These are phyloP conservation scores for Peucedramus taeniatus DNA, from an alignment of 2,113 vertebrate genomes.

Conservation along the genomic window DNA sequence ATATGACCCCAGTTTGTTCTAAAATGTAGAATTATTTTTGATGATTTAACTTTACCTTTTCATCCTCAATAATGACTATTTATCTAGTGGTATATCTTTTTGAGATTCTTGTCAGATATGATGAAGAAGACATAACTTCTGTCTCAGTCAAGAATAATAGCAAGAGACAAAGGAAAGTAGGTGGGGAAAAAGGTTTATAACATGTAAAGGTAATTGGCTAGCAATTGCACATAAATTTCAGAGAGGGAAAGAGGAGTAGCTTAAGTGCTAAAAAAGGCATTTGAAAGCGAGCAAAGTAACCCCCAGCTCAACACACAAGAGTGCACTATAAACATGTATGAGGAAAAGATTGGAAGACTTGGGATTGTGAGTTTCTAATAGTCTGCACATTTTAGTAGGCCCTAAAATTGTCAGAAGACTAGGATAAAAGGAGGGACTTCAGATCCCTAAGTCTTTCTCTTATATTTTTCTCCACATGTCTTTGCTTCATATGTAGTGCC, in stretches of 20 bases:
- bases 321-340: not conserved
- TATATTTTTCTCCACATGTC: not conserved
- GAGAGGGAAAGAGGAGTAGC: not conserved
- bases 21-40: not conserved
- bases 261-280: not conserved
- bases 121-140: not conserved
- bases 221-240: not conserved
- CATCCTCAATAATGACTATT: not conserved
- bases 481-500: not conserved
- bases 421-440: rapidly evolving
- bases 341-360: not conserved
- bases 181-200: not conserved
- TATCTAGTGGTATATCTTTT: not conserved
- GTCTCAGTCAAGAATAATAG: not conserved
- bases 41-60: not conserved
- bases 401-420: not conserved
- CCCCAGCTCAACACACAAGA: not conserved
- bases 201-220: not conserved
- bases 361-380: not conserved
- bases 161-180: not conserved
- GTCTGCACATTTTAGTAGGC: not conserved
- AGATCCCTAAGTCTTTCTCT: not conserved
- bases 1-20: not conserved
- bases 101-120: not conserved
- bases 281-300: not conserved